phyloP scores from a whole-genome alignment of 2,888 invertebrate genomes.

The Ramazzottius varieornatus region DNA sequence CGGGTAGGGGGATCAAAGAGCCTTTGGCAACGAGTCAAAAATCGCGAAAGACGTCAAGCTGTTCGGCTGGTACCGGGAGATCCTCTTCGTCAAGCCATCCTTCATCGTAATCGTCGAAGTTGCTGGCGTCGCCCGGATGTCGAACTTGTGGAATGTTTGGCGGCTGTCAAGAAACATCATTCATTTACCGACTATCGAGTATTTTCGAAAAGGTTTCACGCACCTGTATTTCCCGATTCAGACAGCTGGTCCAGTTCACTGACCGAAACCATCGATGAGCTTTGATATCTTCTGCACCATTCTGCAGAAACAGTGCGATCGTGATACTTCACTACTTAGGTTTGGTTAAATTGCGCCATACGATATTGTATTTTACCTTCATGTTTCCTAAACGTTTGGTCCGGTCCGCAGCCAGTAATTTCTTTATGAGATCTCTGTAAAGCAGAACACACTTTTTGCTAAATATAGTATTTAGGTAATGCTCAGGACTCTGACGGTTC shows the following conservation, averaged over 20 bases:
- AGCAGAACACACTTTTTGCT: too few species aligned
- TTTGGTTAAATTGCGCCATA: too few species aligned
- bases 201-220: neutral
- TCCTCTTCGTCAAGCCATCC: neutral
- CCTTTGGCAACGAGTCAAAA: too few species aligned
- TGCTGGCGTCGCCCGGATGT: neutral
- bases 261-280: neutral
- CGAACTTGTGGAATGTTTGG: neutral
- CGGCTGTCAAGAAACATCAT: neutral
- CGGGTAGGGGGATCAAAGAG: too few species aligned
- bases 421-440: constrained; percentile 57
- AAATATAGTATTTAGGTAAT: neutral
- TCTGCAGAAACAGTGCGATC: neutral
- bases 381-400: constrained; percentile 83
- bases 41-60: neutral
- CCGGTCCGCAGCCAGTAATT: constrained; percentile 64
- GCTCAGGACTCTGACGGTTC: constrained; percentile 7
- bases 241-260: neutral
- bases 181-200: neutral
- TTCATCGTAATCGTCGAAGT: neutral
- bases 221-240: neutral
- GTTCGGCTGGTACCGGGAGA: neutral
- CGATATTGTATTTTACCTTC: constrained; percentile 38
- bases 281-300: neutral
- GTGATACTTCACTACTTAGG: too few species aligned